Evolutionary conservation across 2,797 vertebrate species (phyloP).

Genomic region (Alectoris magna): DNA sequence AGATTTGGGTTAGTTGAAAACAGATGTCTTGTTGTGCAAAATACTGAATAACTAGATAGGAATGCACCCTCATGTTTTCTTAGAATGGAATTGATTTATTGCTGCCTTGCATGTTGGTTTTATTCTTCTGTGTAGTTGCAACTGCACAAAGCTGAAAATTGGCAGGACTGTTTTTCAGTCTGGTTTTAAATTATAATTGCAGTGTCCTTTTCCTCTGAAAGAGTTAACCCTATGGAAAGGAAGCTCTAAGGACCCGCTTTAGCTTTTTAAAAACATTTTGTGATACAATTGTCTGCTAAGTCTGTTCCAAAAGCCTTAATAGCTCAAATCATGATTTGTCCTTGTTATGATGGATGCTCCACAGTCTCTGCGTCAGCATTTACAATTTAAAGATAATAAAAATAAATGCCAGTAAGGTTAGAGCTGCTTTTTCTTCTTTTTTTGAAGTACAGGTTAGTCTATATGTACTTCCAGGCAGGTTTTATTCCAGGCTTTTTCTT

Average conservation of each 20-base stretch:
- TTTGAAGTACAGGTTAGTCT: not conserved
- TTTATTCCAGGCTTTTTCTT: not conserved
- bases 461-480: not conserved
- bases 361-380: not conserved
- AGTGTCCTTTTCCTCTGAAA: not conserved
- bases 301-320: not conserved
- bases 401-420: not conserved
- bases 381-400: not conserved
- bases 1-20: not conserved
- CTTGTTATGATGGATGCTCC: not conserved
- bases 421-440: not conserved
- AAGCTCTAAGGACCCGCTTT: not conserved
- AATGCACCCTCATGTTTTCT: not conserved
- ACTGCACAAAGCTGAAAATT: not conserved
- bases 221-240: not conserved
- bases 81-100: not conserved
- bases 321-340: not conserved
- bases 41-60: not conserved
- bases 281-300: not conserved
- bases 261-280: not conserved
- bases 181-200: slow-evolving; percentile 1
- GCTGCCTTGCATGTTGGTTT: not conserved
- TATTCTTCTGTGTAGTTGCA: not conserved
- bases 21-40: not conserved
- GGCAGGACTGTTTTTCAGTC: not conserved